Conservation (phyloP, 2,888 invertebrate genomes). For the Carpatolechia fugitivella region DNA sequence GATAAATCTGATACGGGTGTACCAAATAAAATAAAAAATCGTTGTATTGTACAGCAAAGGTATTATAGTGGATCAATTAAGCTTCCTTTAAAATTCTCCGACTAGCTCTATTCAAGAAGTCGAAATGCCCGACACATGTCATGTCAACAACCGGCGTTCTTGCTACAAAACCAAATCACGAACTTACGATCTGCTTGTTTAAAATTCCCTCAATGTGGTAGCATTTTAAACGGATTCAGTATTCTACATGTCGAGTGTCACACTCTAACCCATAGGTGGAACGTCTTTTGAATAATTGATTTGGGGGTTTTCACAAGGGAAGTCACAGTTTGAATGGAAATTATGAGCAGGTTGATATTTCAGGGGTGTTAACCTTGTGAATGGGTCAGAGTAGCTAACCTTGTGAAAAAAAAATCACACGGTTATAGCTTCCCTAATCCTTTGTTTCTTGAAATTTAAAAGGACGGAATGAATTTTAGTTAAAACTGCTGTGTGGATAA, state of each 20-base stretch:
- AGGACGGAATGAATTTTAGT: too few species aligned
- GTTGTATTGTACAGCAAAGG: too few species aligned
- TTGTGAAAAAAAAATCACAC: too few species aligned
- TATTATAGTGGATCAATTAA: background rate
- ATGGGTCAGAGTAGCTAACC: too few species aligned
- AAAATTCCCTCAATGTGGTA: constrained; percentile 61
- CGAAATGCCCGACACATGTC: constrained; percentile 6
- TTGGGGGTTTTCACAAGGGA: constrained; percentile 1
- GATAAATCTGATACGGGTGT: too few species aligned
- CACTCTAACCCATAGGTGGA: constrained; percentile 36
- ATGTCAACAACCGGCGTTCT: constrained; percentile 21
- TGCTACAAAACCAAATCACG: constrained; percentile 49
- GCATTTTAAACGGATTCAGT: constrained; percentile 68
- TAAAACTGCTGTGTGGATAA: too few species aligned
- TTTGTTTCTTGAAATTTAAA: too few species aligned
- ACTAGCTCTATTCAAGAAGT: background rate
- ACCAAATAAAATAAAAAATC: too few species aligned
- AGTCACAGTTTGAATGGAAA: background rate
- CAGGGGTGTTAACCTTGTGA: background rate
- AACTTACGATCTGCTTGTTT: constrained; percentile 57
- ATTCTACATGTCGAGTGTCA: constrained; percentile 41
- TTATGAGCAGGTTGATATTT: background rate
- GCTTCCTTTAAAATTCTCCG: background rate
- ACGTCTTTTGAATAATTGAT: constrained; percentile 36
- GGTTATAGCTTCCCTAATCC: too few species aligned